A percentile compares a stretch with the other conserved stretches of the same genome.
Conservation (phyloP, 1,140 invertebrate genomes). For the Drosophila jambulina region DNA sequence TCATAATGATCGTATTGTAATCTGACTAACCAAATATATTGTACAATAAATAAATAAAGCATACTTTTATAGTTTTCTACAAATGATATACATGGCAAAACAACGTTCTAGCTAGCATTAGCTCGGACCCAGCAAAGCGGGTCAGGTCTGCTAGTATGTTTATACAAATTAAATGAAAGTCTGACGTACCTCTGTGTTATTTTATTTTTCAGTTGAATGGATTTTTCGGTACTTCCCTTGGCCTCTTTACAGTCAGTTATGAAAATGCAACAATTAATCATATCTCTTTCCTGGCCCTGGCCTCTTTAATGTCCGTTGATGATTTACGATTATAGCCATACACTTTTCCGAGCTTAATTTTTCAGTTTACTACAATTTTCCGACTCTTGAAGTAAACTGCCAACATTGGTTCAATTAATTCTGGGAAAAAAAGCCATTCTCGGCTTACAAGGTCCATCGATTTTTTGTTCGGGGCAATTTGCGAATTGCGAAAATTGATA, state of each 20-base stretch:
- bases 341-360: slow-evolving; percentile 2
- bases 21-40: too few relatives aligned
- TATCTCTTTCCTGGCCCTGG: background rate
- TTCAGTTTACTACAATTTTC: slow-evolving; percentile 24
- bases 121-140: too few relatives aligned
- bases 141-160: too few relatives aligned
- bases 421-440: slow-evolving; percentile 12
- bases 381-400: background rate
- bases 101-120: too few relatives aligned
- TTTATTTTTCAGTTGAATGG: background rate
- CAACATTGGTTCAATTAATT: slow-evolving; percentile 45
- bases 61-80: too few relatives aligned
- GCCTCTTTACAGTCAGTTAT: background rate
- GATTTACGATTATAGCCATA: background rate
- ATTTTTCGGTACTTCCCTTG: background rate
- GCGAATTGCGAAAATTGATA: slow-evolving; percentile 58
- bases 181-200: too few relatives aligned
- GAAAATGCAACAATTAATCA: slow-evolving; percentile 2
- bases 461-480: slow-evolving; percentile 46
- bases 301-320: background rate
- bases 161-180: too few relatives aligned
- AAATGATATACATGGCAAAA: too few relatives aligned
- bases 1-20: too few relatives aligned
- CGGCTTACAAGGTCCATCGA: slow-evolving; percentile 31
- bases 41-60: too few relatives aligned